Conservation (phyloP, 1,140 invertebrate genomes). For the Plutomurus gul region DNA sequence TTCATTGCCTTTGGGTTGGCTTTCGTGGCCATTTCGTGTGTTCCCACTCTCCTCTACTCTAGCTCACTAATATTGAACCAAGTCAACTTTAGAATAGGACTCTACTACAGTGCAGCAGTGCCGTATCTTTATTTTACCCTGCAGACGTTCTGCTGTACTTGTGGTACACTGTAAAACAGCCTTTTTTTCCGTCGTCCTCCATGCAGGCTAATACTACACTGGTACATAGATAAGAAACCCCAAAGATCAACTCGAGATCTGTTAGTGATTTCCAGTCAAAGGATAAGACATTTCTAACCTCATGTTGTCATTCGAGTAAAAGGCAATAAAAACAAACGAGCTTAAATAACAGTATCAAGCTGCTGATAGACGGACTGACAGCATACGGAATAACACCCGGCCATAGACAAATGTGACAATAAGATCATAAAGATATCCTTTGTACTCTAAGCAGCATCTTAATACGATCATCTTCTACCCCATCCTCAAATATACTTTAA, state of each 20-base stretch:
- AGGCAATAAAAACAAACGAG: background rate
- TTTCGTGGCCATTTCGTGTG: background rate
- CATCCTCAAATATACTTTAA: too few species aligned
- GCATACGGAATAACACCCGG: background rate
- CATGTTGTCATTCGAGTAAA: background rate
- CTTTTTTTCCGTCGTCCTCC: too few species aligned
- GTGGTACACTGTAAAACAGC: too few species aligned
- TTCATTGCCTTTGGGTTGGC: background rate
- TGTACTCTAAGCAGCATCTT: too few species aligned
- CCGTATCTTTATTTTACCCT: too few species aligned
- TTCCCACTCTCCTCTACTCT: background rate
- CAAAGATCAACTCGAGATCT: background rate
- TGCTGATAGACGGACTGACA: background rate
- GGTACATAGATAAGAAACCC: background rate
- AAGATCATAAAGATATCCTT: too few species aligned
- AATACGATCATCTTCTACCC: too few species aligned
- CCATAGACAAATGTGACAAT: background rate
- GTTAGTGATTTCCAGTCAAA: background rate
- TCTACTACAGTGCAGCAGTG: too few species aligned
- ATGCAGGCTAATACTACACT: too few species aligned
- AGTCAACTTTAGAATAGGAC: too few species aligned
- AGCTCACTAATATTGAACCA: too few species aligned
- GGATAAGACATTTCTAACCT: background rate
- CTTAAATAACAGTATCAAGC: background rate
- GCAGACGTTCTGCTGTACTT: too few species aligned